Base-by-base conservation (phyloP, 30 jellyfish, hydroid and myxozoan genomes). In the Turritopsis rubra region DNA sequence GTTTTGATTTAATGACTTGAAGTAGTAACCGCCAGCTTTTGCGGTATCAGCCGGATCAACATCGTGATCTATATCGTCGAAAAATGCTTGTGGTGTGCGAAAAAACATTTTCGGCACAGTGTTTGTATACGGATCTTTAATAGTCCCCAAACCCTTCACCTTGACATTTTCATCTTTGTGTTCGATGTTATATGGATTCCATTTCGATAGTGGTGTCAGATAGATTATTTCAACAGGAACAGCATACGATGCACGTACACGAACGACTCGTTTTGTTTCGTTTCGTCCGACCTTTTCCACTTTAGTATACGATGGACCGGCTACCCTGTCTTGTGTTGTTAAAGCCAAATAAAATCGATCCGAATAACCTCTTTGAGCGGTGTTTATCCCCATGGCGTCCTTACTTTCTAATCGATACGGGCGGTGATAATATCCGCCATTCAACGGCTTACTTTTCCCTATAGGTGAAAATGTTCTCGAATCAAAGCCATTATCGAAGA, bases 381-480 rank as follows among this genome's bases (percentile, higher is more conserved):
- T 22, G 29, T 75, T 53, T 20, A 26, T 78, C 24, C 96, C 92
- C 92, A 76, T 80, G 19, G 92, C 96, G 66, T 83, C 89, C 66
- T 60, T 73, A 21, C 52, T 81, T 25, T 54, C 84, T 19, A 71
- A 54, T 65, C 77, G 81, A 84, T 78, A 89, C 16, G 82, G 84
- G 81, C 97, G 80, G 84, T 87, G 94, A 72, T 91, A 91, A 65
- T 73, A 75, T 8, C 91, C 92, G 29, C 85, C 96, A 72, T 91
- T 83, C 81, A 85, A 79, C 13, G 60, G 60, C 52, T 30, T 28
- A 28, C 83, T 75, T n/a, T 84, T 84, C 1, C 85, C 76, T 53
- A 20, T 65, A 31, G 81, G 91, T 1, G 82, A 80, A 18, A 91
- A 87, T 21, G 89, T 72, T 20, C 17, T 21, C 29, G 88, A 90